A percentile compares a stretch with the other conserved stretches of the same genome.
Conservation (phyloP, 1,140 invertebrate species). For the Diabrotica virgifera region DNA sequence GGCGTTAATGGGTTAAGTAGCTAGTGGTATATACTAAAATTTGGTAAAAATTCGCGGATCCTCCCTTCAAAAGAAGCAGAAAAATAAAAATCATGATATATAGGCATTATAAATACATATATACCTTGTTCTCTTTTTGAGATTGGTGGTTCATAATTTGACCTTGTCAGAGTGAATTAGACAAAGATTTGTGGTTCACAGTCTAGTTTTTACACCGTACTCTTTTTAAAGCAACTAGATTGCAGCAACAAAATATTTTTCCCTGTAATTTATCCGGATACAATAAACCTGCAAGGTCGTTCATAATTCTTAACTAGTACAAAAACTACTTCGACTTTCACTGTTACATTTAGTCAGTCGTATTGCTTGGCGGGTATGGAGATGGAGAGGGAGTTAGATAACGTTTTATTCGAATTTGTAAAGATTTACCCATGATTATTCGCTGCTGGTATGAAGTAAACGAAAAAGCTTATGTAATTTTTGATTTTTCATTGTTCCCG, state of each 20-base stretch:
- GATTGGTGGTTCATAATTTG: too few relatives aligned
- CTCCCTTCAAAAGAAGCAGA: too few relatives aligned
- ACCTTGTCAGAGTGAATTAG: too few relatives aligned
- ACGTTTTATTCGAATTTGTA: background rate
- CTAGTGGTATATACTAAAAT: too few relatives aligned
- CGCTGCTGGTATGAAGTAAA: background rate
- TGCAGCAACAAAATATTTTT: slow-evolving; percentile 2
- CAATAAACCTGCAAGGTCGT: slow-evolving; percentile 1
- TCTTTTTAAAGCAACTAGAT: background rate
- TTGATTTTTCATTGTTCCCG: slow-evolving; percentile 3
- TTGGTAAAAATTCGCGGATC: too few relatives aligned
- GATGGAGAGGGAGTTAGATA: background rate
- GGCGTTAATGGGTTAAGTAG: too few relatives aligned
- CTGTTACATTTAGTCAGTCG: slow-evolving; percentile 2
- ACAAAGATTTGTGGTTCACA: background rate
- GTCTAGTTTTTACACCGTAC: background rate
- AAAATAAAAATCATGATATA: too few relatives aligned
- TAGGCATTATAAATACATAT: too few relatives aligned
- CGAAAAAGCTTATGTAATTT: background rate
- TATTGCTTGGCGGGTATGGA: background rate
- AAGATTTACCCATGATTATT: background rate
- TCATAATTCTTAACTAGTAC: background rate
- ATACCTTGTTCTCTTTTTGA: too few relatives aligned
- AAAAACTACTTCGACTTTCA: background rate
- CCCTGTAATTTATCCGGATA: slow-evolving; percentile 2